These are phyloP conservation scores for Molothrus aeneus DNA, from an alignment of 2,797 vertebrate genomes.

Conservation along the genomic window DNA sequence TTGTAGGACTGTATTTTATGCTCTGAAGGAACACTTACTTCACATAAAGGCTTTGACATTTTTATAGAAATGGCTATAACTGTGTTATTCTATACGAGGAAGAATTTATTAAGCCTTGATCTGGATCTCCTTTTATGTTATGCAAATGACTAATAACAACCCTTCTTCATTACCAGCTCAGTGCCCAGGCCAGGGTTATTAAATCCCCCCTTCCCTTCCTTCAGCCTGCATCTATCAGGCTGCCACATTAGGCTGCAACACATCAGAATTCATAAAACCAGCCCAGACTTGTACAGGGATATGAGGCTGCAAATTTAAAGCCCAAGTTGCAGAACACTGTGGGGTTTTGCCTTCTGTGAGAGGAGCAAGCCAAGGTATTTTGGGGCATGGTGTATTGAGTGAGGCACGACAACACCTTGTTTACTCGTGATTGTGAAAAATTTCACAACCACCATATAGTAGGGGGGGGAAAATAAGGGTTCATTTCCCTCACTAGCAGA, in stretches of 20 bases:
- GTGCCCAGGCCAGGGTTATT: background rate
- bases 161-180: background rate
- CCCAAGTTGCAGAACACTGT: background rate
- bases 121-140: conserved; percentile 14
- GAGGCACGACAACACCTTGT: background rate
- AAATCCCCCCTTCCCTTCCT: background rate
- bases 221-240: background rate
- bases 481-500: background rate
- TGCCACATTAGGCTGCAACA: background rate
- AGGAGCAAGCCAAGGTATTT: background rate
- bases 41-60: conserved; percentile 17
- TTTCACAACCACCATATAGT: background rate
- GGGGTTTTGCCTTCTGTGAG: background rate
- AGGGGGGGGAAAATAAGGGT: accelerated
- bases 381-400: background rate
- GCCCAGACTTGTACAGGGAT: background rate
- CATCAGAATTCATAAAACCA: conserved; percentile 7
- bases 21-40: conserved; percentile 15
- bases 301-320: background rate
- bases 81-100: background rate
- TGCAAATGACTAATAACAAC: conserved; percentile 37
- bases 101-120: conserved; percentile 28
- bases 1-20: background rate
- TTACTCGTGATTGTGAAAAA: background rate
- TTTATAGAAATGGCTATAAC: conserved; percentile 31